Conservation (phyloP, 2,888 invertebrate species). For the Caenorhabditis wallacei region DNA sequence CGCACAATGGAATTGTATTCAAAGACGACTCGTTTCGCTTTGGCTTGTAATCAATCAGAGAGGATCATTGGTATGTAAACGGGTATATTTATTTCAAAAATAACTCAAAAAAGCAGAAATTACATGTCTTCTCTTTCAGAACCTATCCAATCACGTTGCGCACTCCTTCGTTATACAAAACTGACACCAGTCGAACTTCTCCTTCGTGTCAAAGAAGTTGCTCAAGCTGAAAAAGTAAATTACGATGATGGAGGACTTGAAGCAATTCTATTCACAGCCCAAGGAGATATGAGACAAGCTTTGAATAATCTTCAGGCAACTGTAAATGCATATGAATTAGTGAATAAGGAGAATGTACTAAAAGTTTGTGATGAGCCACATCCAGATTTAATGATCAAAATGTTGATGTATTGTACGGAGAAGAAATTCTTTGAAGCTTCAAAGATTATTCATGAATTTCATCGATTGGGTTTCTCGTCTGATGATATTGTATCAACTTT, state of each 20-base stretch:
- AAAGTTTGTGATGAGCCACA: constrained; percentile 99
- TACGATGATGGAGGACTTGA: constrained; percentile 95
- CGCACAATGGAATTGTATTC: constrained; percentile 99
- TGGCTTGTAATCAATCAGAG: constrained; percentile 98
- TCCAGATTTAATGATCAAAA: constrained; percentile 93
- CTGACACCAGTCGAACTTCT: constrained; percentile 94
- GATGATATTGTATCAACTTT: constrained; percentile 97
- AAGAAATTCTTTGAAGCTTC: constrained; percentile 85
- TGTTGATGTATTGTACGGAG: constrained; percentile 91
- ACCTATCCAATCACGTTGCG: constrained; percentile 98
- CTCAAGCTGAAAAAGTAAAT: constrained; percentile 84
- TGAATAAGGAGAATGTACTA: constrained; percentile 96
- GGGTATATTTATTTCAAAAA: not conserved
- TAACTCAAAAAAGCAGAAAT: no score
- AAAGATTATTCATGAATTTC: constrained; percentile 89
- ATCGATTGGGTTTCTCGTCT: constrained; percentile 93
- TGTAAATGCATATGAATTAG: constrained; percentile 92
- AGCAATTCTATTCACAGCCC: constrained; percentile 97
- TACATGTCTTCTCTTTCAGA: constrained; percentile 87
- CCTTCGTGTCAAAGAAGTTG: constrained; percentile 89
- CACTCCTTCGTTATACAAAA: constrained; percentile 94
- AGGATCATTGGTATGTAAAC: constrained; percentile 91
- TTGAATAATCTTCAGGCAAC: constrained; percentile 86
- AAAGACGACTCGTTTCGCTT: constrained; percentile 95
- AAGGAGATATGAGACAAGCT: constrained; percentile 96